Base-by-base conservation (phyloP, 1,140 invertebrate species). In the Heliconius hewitsoni region DNA sequence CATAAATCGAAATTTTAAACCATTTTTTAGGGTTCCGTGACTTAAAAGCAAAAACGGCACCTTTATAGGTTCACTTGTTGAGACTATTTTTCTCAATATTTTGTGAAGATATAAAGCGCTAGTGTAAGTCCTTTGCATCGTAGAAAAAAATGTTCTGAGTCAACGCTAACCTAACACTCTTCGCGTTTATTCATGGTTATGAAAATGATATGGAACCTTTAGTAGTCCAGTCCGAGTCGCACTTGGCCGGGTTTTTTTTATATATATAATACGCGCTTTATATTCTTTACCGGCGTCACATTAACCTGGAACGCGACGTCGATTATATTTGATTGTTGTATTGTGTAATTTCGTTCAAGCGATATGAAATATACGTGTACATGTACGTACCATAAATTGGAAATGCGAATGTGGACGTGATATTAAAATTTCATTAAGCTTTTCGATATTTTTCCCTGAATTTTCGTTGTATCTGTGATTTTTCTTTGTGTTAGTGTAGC, bases 1-100 rank as follows among this genome's bases (percentile, higher is more conserved):
- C 81, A 89, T 89, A 87, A 87, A 88, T 88, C 83, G 85, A 79
- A 84, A 84, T 89, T 87, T 83, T 85, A 85, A 85, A 81, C 19
- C 57, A 30, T 16, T 66, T 52, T 52, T 19, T 52, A 8, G 50
- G 18, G 18, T 52, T 52, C 50, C 50, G 5, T 52, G 6, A 8
- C 16, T 19, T 16, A 19, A 18, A 52, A 52, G 18, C 19, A 52
- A 52, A 18, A 52, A 52, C 16, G 18, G 6, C 6, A 19, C 18
- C 18, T 2, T 52, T 52, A 46, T 16, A 46, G 13, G 13, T 4
- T 19, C 18, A 52, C 5, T 52, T 19, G 6, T 52, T 6, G 3
- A 16, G 13, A 46, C 42, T 16, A 4, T 46, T 4, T 4, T 46
- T 16, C 42, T 46, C 13, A 16, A 46, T 13, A 46, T 46, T 46